Base-by-base conservation (phyloP, 2,888 invertebrate species). In the Machimus atricapillus region DNA sequence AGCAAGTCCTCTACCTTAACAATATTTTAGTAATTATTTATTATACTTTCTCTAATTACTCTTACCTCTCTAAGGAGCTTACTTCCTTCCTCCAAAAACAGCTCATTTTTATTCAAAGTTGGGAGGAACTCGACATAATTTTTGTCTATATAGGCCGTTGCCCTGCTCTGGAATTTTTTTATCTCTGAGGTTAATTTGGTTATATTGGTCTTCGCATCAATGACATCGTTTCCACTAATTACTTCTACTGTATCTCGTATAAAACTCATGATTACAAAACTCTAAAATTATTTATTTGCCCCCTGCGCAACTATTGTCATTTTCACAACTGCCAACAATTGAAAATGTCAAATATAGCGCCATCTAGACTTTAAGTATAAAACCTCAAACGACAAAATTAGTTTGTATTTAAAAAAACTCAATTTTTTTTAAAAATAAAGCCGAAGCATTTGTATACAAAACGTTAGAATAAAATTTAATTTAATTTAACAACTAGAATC, bases 91-190 rank as follows among this genome's bases (percentile, higher is more conserved):
- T 91, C 91, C 31, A 93, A 89, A 56, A 90, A 91, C 12, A 91
- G 88, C 82, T 92, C 92, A 46, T 92, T 91, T 5, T 91, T 90
- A 0, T 90, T 91, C 81, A 91, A 90, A 89, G 91, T 91, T 16
- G 91, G 90, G 89, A 92, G 90, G 79, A 92, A 93, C 2, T 92
- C 91, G 0, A 89, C 89, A 85, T 92, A 92, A 86, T 92, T 92
- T 46, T 91, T 90, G n/a, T 92, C 91, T 37, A 93, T 91, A 77
- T 92, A 92, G 34, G 90, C 90, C 52, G 91, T 91, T 77, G 91
- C 90, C 87, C 92, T 91, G 34, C 90, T 90, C 88, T 93, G 92
- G 86, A 90, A 92, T 74, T 90, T 90, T 87, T 91, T 91, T 0
- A 91, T 91, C 85, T 92, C 91, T 6, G 90, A 89, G 66, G 91